phyloP scores from a whole-genome alignment of 2,113 vertebrate species.

The Coregonus clupeaformis region DNA sequence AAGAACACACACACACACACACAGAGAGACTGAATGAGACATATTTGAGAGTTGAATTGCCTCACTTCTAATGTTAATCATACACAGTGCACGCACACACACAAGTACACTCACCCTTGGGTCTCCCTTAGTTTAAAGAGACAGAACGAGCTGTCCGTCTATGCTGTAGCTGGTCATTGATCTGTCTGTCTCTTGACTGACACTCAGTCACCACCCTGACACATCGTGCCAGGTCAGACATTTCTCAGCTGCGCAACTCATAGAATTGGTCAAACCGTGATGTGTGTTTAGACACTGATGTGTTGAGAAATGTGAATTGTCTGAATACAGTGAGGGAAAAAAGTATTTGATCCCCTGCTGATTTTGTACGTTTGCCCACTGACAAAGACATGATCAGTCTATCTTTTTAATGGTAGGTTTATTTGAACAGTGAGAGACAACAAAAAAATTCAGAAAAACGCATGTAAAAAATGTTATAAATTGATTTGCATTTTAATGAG shows the following conservation, averaged over 20 bases:
- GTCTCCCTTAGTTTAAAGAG: background rate
- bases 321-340: too few species aligned
- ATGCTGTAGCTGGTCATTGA: conserved; percentile 1
- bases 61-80: too few species aligned
- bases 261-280: background rate
- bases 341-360: too few species aligned
- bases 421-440: too few species aligned
- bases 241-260: background rate
- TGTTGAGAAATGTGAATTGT: background rate
- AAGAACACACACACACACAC: background rate
- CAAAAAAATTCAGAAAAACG: too few species aligned
- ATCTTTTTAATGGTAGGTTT: too few species aligned
- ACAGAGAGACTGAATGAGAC: background rate
- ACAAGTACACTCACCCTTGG: background rate
- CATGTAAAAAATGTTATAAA: too few species aligned
- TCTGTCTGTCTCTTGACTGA: conserved; percentile 15
- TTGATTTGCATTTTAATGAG: too few species aligned
- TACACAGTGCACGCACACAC: background rate
- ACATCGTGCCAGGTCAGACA: background rate
- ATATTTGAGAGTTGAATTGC: too few species aligned
- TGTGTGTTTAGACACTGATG: background rate
- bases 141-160: conserved; percentile 11
- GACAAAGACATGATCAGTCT: too few species aligned
- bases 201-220: background rate
- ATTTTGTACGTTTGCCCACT: too few species aligned